These are phyloP conservation scores for Chironomus tepperi DNA, from an alignment of 1,140 invertebrate genomes.

Conservation along the genomic window DNA sequence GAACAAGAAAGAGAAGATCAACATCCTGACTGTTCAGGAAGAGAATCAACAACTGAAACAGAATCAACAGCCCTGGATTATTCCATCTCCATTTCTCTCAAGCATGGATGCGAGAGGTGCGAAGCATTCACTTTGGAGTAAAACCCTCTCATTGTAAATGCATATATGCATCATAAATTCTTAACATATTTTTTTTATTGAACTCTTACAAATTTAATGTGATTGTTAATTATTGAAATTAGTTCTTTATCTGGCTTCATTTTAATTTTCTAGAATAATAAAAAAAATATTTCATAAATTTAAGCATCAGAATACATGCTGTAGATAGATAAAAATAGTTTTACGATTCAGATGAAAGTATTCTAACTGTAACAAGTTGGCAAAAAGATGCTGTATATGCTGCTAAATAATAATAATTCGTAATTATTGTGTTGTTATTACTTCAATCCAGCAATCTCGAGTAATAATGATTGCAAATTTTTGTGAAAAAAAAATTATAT, in stretches of 20 bases:
- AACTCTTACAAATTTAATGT: background rate
- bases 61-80: no score
- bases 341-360: background rate
- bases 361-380: background rate
- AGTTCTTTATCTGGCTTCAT: background rate
- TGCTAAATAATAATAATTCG: background rate
- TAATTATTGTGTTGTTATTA: background rate
- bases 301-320: background rate
- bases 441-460: background rate
- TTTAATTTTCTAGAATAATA: background rate
- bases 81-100: no score
- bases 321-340: background rate
- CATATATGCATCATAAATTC: no score
- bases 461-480: background rate
- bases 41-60: no score
- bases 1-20: no score
- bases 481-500: background rate
- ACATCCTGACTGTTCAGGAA: no score
- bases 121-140: no score
- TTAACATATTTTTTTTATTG: background rate
- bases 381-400: background rate
- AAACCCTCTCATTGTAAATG: no score
- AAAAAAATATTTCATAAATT: background rate
- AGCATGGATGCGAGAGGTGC: no score
- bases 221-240: conserved; percentile 9